Evolutionary conservation across 2,113 vertebrate genomes (phyloP), one percentile per base, ranked within the genome.

Genomic region (Dissostichus mawsoni): DNA sequence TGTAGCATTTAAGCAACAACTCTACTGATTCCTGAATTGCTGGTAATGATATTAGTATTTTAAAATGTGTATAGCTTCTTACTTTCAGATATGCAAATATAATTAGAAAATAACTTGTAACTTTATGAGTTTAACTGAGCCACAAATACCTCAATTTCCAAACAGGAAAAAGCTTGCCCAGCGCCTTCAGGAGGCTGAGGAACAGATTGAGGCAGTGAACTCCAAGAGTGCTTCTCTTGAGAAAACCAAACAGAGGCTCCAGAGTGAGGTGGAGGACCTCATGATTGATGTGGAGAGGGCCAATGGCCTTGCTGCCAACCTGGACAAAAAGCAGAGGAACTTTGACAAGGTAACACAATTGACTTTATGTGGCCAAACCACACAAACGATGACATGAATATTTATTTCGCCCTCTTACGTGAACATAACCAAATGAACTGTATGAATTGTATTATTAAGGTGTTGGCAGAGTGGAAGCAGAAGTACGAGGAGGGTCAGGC

Each of bases 191-290:
- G 86, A 91, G 62, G 86, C 88, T 58, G 90, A 90, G 77, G 90
- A 90, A 3, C 88, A 90, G 74, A 90, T 91, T 59, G 90, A 91
- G 87, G 87, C 90, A 16, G 88, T 89, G 33, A 92, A 90, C 52
- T 90, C 90, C 67, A 92, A 92, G 64, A 90, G 87, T 74, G 86
- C 90, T 16, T 92, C 90, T 86, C 90, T 90, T 74, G 90, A 92
- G 85, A 92, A 92, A 74, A 92, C 90, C 76, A 92, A 90, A 75
- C 89, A 90, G 74, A 89, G 89, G 59, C 90, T 90, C 57, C 89
- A 90, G 85, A 86, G 90, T 90, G 90, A 92, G 64, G 90, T 92
- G 87, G 90, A 90, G 80, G 89, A 90, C 64, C 91, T 92, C 82
- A 92, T 92, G 91, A 89, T 90, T 82, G 90, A 92, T 83, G 90